These are phyloP conservation scores for Pithys albifrons DNA, from an alignment of 2,113 vertebrate genomes.

Conservation along the genomic window DNA sequence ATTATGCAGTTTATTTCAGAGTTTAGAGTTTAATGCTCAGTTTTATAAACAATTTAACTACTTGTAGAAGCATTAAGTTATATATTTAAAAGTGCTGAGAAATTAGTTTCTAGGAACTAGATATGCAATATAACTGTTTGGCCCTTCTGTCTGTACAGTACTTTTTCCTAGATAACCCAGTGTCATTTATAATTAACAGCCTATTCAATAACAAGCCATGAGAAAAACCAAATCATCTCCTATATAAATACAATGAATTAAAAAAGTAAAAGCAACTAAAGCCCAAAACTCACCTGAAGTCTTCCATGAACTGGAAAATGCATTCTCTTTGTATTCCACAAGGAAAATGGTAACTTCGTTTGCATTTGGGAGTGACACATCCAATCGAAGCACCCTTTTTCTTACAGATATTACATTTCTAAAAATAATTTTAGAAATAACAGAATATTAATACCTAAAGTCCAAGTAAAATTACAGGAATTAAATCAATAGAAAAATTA, in stretches of 20 bases:
- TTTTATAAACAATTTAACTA: not conserved
- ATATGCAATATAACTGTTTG: not conserved
- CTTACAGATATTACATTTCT: constrained; percentile 88
- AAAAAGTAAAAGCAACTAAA: not conserved
- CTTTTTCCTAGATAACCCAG: not conserved
- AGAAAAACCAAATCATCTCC: not conserved
- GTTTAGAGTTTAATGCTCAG: not conserved
- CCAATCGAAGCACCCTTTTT: constrained; percentile 91
- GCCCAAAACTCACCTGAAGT: constrained; percentile 85
- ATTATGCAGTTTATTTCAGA: not conserved
- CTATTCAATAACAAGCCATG: not conserved
- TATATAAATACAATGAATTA: not conserved
- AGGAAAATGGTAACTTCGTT: constrained; percentile 88
- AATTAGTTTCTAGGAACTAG: not conserved
- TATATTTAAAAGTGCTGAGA: not conserved
- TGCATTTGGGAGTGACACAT: constrained; percentile 84
- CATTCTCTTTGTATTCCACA: constrained; percentile 85
- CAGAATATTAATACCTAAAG: not conserved
- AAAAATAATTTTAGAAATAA: constrained; percentile 30
- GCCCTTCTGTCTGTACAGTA: accelerated
- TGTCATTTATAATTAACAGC: not conserved
- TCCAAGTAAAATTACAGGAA: not conserved
- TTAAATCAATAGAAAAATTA: not conserved
- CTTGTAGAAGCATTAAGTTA: not conserved
- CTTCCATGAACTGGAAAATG: constrained; percentile 89